Evolutionary conservation across 1,140 invertebrate species (phyloP).

Genomic region (Lepidostoma basale): DNA sequence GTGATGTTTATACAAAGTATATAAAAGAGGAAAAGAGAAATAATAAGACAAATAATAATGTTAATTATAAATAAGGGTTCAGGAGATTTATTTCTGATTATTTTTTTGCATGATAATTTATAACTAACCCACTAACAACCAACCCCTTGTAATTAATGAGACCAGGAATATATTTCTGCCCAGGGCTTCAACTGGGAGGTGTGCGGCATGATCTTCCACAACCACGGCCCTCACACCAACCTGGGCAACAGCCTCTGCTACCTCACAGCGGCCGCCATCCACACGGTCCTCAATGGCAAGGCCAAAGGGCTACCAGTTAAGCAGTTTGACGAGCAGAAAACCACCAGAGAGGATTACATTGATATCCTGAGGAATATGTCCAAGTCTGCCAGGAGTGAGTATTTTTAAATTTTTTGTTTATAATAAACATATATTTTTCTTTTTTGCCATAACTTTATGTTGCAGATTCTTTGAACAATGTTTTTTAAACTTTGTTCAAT

Average conservation of each 20-base stretch:
- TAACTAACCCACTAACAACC: constrained; percentile 35
- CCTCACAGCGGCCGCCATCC: constrained; percentile 74
- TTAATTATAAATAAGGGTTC: too few species aligned
- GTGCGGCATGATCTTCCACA: constrained; percentile 74
- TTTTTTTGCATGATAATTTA: too few species aligned
- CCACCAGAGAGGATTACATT: constrained; percentile 60
- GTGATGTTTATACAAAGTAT: too few species aligned
- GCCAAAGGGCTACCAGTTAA: constrained; percentile 48
- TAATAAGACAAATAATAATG: too few species aligned
- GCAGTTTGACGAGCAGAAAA: constrained; percentile 57
- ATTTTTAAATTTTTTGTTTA: neutral
- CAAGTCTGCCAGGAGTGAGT: constrained; percentile 80
- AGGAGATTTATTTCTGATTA: too few species aligned
- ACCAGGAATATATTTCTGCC: constrained; percentile 52
- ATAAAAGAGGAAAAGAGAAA: too few species aligned
- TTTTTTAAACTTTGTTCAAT: neutral
- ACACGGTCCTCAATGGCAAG: constrained; percentile 64
- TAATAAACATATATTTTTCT: neutral
- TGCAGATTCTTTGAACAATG: neutral
- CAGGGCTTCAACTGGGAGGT: constrained; percentile 75
- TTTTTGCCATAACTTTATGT: too few species aligned
- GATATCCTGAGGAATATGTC: constrained; percentile 70
- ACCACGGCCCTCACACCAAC: constrained; percentile 61
- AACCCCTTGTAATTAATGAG: constrained; percentile 37
- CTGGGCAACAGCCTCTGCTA: constrained; percentile 75